Evolutionary conservation across 2,797 vertebrate species (phyloP), one percentile per base, ranked within the genome.

Genomic region (Sebastes matsubarae): DNA sequence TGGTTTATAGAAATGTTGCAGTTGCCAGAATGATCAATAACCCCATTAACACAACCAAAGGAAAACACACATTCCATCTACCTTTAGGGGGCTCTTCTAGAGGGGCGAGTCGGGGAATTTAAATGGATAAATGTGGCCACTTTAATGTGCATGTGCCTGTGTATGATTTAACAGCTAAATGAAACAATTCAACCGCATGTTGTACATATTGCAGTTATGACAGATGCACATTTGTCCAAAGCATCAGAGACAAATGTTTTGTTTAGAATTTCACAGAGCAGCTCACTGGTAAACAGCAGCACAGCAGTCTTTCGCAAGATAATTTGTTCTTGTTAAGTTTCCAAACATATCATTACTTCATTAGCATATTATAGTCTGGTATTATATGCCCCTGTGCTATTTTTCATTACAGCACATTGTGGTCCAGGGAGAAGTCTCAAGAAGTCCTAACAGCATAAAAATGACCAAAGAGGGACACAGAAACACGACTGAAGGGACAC

Each of bases 11-110:
- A 92, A 93, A 92, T 93, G 86, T 92, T 87, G 87, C 88, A 68
- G 76, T 79, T 90, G 90, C 87, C 90, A 91, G 88, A 88, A 92
- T 94, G 92, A 94, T 94, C 92, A 93, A 93, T 94, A 93, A 89
- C 87, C 84, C 89, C 79, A 93, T 94, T 92, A 93, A 91, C 71
- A 81, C 79, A 85, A 87, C 67, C 77, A 82, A 87, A 90, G 85
- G 85, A 92, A 92, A 92, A 92, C 83, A 92, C 77, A 88, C 63
- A 80, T 79, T 80, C 81, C 77, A 70, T 82, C 70, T 85, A 80
- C 84, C 82, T 90, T 92, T 79, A 79, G 84, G 87, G 79, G 82
- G 54, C 79, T 85, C 73, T 72, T 82, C 59, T 74, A 82, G 66
- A 86, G 27, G 50, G 52, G 66, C 54, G 75, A 68, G 74, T 75